phyloP scores from a whole-genome alignment of 2,113 vertebrate species.

The Psittacula cyanocephala region DNA sequence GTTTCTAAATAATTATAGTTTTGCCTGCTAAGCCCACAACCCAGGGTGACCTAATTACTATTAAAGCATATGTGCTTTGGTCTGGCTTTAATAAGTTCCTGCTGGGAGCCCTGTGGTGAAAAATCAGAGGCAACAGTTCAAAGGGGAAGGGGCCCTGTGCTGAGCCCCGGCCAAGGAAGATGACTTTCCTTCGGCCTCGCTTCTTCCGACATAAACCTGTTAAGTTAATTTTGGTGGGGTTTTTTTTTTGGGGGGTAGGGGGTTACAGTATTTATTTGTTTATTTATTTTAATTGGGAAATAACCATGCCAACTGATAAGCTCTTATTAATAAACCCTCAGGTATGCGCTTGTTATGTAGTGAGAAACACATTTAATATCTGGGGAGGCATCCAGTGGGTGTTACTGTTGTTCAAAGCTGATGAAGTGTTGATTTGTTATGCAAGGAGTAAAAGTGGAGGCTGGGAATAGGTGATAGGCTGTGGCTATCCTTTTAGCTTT shows the following conservation, averaged over 20 bases:
- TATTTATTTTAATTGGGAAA: not conserved
- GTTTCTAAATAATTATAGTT: slow-evolving; percentile 71
- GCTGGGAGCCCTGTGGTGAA: not conserved
- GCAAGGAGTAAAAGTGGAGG: not conserved
- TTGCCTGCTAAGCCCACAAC: slow-evolving; percentile 61
- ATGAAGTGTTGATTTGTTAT: not conserved
- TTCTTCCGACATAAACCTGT: not conserved
- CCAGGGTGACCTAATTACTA: slow-evolving; percentile 62
- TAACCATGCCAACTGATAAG: not conserved
- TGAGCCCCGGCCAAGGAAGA: not conserved
- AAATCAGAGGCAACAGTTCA: slow-evolving; percentile 26
- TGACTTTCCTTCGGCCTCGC: not conserved
- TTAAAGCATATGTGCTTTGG: slow-evolving; percentile 21
- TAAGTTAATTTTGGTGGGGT: not conserved
- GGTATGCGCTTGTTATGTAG: not conserved
- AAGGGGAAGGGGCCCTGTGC: not conserved
- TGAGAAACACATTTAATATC: not conserved
- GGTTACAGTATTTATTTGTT: not conserved
- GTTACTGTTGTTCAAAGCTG: not conserved
- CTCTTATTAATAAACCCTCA: not conserved
- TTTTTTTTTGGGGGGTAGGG: not conserved
- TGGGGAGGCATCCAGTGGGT: not conserved
- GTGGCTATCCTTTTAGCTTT: not conserved
- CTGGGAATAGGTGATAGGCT: not conserved
- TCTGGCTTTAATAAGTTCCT: slow-evolving; percentile 52